phyloP scores from a whole-genome alignment of 1,140 invertebrate genomes.

The Leptinotarsa undecemlineata region DNA sequence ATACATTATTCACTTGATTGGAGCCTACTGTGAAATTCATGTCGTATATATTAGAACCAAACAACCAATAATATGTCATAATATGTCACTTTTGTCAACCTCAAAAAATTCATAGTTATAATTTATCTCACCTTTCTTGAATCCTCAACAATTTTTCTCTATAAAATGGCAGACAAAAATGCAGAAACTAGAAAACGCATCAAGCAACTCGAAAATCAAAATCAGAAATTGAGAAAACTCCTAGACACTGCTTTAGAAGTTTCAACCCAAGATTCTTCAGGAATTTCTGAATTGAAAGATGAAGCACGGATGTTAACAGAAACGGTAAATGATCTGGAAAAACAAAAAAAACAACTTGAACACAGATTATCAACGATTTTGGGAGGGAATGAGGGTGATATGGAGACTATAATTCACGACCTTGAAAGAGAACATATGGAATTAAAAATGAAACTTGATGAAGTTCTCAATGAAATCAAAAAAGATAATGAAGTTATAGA shows the following conservation, averaged over 20 bases:
- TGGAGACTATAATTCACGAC: neutral
- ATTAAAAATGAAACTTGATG: constrained; percentile 4
- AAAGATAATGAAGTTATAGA: neutral
- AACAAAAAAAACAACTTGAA: constrained; percentile 15
- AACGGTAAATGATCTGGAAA: constrained; percentile 16
- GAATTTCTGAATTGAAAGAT: neutral
- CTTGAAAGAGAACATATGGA: constrained; percentile 21
- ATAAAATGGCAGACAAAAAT: constrained; percentile 6
- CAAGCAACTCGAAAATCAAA: constrained; percentile 27
- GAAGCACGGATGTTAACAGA: neutral
- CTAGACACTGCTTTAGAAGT: constrained; percentile 14
- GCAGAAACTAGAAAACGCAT: constrained; percentile 22
- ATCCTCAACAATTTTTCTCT: neutral
- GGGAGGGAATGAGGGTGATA: neutral
- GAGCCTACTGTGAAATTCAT: too few relatives aligned
- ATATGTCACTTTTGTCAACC: neutral
- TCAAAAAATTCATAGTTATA: constrained; percentile 8
- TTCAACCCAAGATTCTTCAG: neutral
- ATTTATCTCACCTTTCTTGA: neutral
- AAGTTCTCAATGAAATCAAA: constrained; percentile 1
- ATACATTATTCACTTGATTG: too few relatives aligned
- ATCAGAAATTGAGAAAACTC: constrained; percentile 13
- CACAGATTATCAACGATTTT: neutral
- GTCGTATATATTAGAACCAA: neutral
- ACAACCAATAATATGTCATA: neutral